A percentile compares a stretch with the other conserved stretches of the same genome.
Conservation (phyloP, 2,113 vertebrate genomes). For the Podarcis muralis region DNA sequence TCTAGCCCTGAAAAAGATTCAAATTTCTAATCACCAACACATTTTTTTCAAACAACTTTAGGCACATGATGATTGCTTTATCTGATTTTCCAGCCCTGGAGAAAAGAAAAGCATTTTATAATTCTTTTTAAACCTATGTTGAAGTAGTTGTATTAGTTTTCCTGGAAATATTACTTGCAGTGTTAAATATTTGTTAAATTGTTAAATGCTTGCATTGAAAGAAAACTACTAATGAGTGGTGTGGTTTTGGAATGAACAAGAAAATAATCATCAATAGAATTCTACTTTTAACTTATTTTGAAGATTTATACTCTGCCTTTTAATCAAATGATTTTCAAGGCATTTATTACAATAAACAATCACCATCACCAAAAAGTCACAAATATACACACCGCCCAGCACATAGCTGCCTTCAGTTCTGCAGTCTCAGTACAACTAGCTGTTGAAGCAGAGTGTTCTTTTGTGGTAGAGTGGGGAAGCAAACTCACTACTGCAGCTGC, state of each 20-base stretch:
- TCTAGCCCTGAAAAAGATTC: neutral
- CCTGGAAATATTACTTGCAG: neutral
- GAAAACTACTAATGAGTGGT: neutral
- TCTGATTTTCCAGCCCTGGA: slow-evolving; percentile 1
- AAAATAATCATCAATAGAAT: neutral
- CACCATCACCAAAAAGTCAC: too few relatives aligned
- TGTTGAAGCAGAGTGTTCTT: too few relatives aligned
- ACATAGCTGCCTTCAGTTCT: too few relatives aligned
- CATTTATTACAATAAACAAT: neutral
- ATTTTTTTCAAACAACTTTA: neutral
- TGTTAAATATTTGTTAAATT: neutral
- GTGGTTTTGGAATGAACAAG: neutral
- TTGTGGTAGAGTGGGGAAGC: too few relatives aligned
- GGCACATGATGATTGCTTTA: neutral
- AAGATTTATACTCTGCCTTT: neutral
- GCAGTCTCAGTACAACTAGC: too few relatives aligned
- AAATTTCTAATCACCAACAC: neutral
- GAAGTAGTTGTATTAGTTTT: neutral
- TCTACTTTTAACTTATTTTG: neutral
- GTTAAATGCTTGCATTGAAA: neutral
- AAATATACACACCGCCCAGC: too few relatives aligned
- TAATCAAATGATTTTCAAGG: neutral
- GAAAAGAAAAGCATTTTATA: neutral
- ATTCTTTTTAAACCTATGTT: neutral
- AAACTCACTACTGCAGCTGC: too few relatives aligned